Evolutionary conservation across 1,140 invertebrate species (phyloP), one percentile per base, ranked within the genome.

Genomic region (Drosophila oshimai): DNA sequence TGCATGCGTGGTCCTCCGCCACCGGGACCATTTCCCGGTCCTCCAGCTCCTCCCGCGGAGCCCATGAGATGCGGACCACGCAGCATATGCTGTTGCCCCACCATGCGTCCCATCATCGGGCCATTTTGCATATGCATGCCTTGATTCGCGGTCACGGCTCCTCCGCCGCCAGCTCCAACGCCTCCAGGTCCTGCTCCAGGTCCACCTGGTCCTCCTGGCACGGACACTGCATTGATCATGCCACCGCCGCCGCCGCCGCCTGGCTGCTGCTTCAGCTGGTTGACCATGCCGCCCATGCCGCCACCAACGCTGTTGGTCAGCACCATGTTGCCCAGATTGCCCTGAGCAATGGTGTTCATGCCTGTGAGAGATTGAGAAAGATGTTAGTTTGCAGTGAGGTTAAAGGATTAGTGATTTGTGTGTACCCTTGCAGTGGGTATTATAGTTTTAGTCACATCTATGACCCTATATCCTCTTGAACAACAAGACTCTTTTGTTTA

Each of bases 291-390:
- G 51, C 93, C 61, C 61, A 65, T 67, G 15, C 62, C 94, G 93
- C 95, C 93, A 91, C 93, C 94, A 91, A 92, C 94, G 77, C 94
- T 94, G 70, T 94, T 95, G 2, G 94, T 94, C 91, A 95, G 93
- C 74, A 95, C 94, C 94, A 95, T 94, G 75, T 93, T 94, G 37
- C 94, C 92, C 28, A 91, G 92, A 68, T 93, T 93, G 13, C 93
- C 92, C 53, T 90, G 89, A 39, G 92, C 93, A 58, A 92, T 92
- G 36, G 93, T 93, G 74, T 94, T 94, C 93, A 94, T 94, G 67
- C 93, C 94, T 93, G 46, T 0, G 0, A 2, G 20, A 9, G 22
- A 39, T 15, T 2, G 0, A 6, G 4, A 2, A 9, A 42, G 6
- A n/a, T 1, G 1, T 13, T 18, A 10, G 6, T 3, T 12, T n/a